Evolutionary conservation across 2,113 vertebrate species (phyloP), one percentile per base, ranked within the genome.

Genomic region (Cichladusa arquata): DNA sequence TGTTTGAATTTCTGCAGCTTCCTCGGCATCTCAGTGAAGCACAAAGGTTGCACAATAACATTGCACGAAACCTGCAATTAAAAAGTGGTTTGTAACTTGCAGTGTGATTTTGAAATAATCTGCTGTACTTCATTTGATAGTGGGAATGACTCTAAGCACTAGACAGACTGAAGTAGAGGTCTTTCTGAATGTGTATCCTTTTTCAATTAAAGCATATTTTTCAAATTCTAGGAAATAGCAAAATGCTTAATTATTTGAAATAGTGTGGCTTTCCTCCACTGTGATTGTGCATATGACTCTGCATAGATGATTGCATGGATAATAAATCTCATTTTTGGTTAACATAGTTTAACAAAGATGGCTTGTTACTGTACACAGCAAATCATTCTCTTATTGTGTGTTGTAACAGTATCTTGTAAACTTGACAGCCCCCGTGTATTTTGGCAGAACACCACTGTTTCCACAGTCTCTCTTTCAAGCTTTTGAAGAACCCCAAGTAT

Each of bases 401-500:
- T 95, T 95, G 53, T 91, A 93, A 86, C 44, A 58, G 66, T 87
- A 57, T 95, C 94, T 89, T 95, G 85, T 96, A 74, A 85, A 90
- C 77, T 83, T 86, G 94, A 94, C 81, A 88, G 67, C 80, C 33
- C 33, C 60, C 8, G 26, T 95, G 86, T 83, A 53, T 85, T 92
- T 96, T 97, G 96, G 93, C 94, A 97, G 74, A 76, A 73, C 28
- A 17, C 17, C 50, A 36, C 88, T 84, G 42, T 88, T 82, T 95
- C 86, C 73, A 95, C 81, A 87, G 89, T 81, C 86, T 96, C 83
- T 86, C 86, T 93, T 96, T 96, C 67, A 90, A 94, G 57, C 80
- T 95, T 94, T 94, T 91, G 94, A 92, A 97, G 95, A 93, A 92
- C 92, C 80, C 20, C 12, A 84, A 96, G 81, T 94, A 94, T 96